Evolutionary conservation across 1,140 invertebrate species (phyloP).

Genomic region (Drosophila obscura): DNA sequence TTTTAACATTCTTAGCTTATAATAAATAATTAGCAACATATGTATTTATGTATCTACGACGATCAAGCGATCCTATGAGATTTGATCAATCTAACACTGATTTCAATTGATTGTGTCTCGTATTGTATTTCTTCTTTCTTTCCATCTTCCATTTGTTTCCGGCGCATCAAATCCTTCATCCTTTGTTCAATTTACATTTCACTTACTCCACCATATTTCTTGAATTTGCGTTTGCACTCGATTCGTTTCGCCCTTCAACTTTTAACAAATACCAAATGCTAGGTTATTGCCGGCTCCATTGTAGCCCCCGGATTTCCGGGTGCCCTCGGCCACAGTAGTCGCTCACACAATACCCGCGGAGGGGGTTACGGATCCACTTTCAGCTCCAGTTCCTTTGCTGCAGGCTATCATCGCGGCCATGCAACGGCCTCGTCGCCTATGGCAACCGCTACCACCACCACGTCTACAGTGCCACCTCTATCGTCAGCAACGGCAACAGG

Average conservation of each 20-base stretch:
- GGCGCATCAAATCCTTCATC: slow-evolving; percentile 8
- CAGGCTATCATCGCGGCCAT: slow-evolving; percentile 49
- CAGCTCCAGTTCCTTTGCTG: slow-evolving; percentile 41
- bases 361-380: slow-evolving; percentile 55
- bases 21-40: slow-evolving; percentile 10
- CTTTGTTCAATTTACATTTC: slow-evolving; percentile 19
- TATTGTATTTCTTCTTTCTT: slow-evolving; percentile 69
- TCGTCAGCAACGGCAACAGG: slow-evolving; percentile 23
- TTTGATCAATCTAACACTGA: slow-evolving; percentile 28
- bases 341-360: slow-evolving; percentile 73
- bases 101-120: slow-evolving; percentile 61
- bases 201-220: slow-evolving; percentile 19
- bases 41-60: too few relatives aligned
- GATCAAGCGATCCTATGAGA: slow-evolving; percentile 15
- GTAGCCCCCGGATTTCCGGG: slow-evolving; percentile 80
- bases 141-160: slow-evolving; percentile 51
- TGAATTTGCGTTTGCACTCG: slow-evolving; percentile 29
- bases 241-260: slow-evolving; percentile 24
- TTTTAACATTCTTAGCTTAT: slow-evolving; percentile 37
- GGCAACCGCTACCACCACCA: slow-evolving; percentile 46
- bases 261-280: slow-evolving; percentile 28
- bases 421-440: slow-evolving; percentile 40
- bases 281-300: slow-evolving; percentile 83
- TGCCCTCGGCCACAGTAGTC: slow-evolving; percentile 75
- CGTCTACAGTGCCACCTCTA: slow-evolving; percentile 28